phyloP scores from a whole-genome alignment of 1,140 invertebrate species.

The Tetranychus cinnabarinus region DNA sequence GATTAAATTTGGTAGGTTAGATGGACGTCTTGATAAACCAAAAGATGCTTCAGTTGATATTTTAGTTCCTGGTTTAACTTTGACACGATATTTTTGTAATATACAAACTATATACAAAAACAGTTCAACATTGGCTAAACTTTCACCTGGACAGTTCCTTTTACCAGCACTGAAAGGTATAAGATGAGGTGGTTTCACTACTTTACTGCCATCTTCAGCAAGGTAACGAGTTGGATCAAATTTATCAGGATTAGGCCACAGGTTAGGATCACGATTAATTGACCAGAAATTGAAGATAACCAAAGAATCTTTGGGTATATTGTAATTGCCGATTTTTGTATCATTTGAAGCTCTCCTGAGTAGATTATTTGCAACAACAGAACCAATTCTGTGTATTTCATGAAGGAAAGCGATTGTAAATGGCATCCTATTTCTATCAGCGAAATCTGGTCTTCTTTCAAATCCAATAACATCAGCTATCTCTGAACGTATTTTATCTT shows the following conservation, averaged over 20 bases:
- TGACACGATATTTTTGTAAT: constrained; percentile 35
- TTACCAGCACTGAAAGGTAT: constrained; percentile 32
- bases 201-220: constrained; percentile 14
- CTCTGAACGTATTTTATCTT: constrained; percentile 16
- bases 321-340: background rate
- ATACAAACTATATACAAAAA: constrained; percentile 54
- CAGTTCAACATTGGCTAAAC: constrained; percentile 53
- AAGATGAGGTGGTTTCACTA: constrained; percentile 9
- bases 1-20: no score
- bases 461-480: constrained; percentile 15
- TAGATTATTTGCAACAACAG: constrained; percentile 11
- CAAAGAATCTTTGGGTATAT: constrained; percentile 16
- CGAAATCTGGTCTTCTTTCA: constrained; percentile 8
- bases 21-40: no score
- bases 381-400: constrained; percentile 14
- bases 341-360: background rate
- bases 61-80: no score
- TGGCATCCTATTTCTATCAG: constrained; percentile 9
- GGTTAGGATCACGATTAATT: constrained; percentile 35
- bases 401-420: constrained; percentile 15
- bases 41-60: no score
- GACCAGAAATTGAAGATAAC: constrained; percentile 39
- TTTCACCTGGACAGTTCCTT: constrained; percentile 60
- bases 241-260: constrained; percentile 40
- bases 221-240: constrained; percentile 41